phyloP scores from a whole-genome alignment of 2,888 invertebrate genomes.

The Nipponacmea schrenckii region DNA sequence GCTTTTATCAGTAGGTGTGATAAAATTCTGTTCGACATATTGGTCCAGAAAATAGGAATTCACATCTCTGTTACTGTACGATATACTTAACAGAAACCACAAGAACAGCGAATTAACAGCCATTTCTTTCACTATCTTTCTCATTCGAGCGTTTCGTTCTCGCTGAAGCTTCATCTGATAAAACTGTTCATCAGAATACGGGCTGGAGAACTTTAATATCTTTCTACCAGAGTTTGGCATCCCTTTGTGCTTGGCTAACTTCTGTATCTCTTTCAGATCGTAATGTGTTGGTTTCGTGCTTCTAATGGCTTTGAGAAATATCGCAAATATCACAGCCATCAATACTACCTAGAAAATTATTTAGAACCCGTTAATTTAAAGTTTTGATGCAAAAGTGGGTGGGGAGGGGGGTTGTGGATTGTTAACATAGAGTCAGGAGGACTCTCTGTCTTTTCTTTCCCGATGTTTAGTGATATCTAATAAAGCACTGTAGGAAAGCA shows the following conservation, averaged over 20 bases:
- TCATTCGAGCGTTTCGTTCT: neutral
- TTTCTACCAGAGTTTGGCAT: slow-evolving; percentile 44
- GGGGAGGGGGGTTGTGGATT: too few species aligned
- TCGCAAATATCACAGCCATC: slow-evolving; percentile 17
- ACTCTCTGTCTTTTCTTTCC: too few species aligned
- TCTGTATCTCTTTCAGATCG: slow-evolving; percentile 31
- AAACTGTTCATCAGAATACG: neutral
- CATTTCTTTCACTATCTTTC: neutral
- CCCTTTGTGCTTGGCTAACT: slow-evolving; percentile 59
- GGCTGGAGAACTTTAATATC: neutral
- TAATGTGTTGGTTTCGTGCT: slow-evolving; percentile 12
- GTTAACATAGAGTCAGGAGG: too few species aligned
- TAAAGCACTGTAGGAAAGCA: too few species aligned
- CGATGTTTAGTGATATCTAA: too few species aligned
- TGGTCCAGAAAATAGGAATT: slow-evolving; percentile 16
- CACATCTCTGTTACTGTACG: slow-evolving; percentile 23
- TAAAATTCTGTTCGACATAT: slow-evolving; percentile 16
- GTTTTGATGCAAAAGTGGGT: too few species aligned
- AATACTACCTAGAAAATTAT: slow-evolving; percentile 9
- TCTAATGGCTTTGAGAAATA: slow-evolving; percentile 16
- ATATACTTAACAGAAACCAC: neutral
- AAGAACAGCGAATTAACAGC: neutral
- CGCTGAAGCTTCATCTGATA: neutral
- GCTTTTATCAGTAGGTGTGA: neutral
- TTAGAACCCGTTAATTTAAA: too few species aligned